Evolutionary conservation across 2,888 invertebrate genomes (phyloP).

Genomic region (Xylota segnis): DNA sequence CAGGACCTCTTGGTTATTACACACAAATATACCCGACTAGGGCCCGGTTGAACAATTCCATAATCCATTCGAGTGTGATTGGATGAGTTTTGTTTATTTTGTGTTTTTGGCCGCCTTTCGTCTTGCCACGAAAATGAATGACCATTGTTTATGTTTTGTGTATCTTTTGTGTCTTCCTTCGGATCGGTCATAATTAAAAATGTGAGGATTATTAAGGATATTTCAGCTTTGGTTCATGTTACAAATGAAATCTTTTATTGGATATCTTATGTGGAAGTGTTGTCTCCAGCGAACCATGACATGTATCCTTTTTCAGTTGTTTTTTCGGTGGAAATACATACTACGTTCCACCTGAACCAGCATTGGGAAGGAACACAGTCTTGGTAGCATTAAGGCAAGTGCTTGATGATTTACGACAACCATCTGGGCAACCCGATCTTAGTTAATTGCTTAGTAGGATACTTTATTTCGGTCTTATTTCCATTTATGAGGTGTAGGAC

Average conservation of each 20-base stretch:
- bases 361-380: background rate
- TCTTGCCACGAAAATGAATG: constrained; percentile 43
- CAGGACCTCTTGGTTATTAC: constrained; percentile 64
- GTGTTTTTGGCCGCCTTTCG: background rate
- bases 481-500: background rate
- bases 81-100: constrained; percentile 55
- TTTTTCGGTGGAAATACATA: background rate
- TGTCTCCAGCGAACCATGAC: background rate
- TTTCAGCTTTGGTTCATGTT: background rate
- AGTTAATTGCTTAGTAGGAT: background rate
- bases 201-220: constrained; percentile 13
- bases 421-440: background rate
- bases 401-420: background rate
- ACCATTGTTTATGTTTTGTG: constrained; percentile 40
- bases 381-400: background rate
- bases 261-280: background rate
- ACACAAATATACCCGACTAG: constrained; percentile 31
- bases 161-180: constrained; percentile 41
- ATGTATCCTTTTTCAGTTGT: background rate
- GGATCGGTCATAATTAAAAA: constrained; percentile 51
- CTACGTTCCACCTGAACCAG: background rate
- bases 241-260: constrained; percentile 12
- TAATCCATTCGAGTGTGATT: constrained; percentile 60
- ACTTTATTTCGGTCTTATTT: background rate
- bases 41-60: constrained; percentile 53